Conservation (phyloP, 1,140 invertebrate species). For the Lordiphosa clarofinis region DNA sequence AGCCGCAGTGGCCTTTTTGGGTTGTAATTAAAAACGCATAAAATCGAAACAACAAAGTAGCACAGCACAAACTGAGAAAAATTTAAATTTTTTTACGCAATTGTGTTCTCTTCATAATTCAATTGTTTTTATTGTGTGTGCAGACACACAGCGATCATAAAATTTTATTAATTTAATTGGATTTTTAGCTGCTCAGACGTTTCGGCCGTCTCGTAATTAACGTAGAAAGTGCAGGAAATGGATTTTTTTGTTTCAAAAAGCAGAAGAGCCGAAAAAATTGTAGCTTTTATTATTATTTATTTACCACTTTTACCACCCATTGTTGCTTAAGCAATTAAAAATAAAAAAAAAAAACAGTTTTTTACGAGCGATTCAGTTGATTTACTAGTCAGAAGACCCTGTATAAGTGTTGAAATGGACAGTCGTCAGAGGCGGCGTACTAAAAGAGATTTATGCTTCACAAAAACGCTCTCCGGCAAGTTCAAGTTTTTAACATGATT, state of each 20-base stretch:
- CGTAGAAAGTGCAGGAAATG: constrained; percentile 72
- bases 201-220: constrained; percentile 33
- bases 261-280: constrained; percentile 10
- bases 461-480: constrained; percentile 42
- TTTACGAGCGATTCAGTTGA: constrained; percentile 75
- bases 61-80: constrained; percentile 27
- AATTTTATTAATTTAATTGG: constrained; percentile 70
- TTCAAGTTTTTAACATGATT: constrained; percentile 62
- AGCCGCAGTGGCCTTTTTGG: constrained; percentile 5
- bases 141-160: constrained; percentile 50
- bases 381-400: constrained; percentile 59
- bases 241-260: constrained; percentile 17
- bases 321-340: constrained; percentile 77
- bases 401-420: constrained; percentile 72
- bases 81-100: constrained; percentile 53
- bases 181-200: constrained; percentile 41
- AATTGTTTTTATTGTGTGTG: constrained; percentile 65
- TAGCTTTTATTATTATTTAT: constrained; percentile 69
- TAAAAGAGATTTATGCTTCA: constrained; percentile 76
- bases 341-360: constrained; percentile 46
- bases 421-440: constrained; percentile 63
- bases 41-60: constrained; percentile 58
- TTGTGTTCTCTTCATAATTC: constrained; percentile 66
- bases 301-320: constrained; percentile 74
- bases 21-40: constrained; percentile 62